A percentile compares a stretch with the other conserved stretches of the same genome.
These are phyloP conservation scores for Rhinichthys osculus DNA, from an alignment of 2,797 vertebrate genomes.

Conservation along the genomic window DNA sequence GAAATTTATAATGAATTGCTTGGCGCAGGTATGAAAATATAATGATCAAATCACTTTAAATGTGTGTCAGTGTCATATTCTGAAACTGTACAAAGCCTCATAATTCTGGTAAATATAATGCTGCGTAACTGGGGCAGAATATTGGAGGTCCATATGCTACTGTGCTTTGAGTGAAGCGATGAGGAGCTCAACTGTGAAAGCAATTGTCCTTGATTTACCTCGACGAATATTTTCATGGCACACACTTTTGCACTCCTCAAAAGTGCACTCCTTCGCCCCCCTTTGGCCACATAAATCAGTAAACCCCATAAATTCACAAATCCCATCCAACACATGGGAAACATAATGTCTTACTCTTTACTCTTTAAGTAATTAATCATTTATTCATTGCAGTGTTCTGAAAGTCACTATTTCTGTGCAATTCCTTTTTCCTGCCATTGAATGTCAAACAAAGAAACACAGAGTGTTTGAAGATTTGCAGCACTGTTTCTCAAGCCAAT, in stretches of 20 bases:
- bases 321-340: conserved; percentile 39
- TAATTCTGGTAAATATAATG: conserved; percentile 12
- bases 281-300: conserved; percentile 41
- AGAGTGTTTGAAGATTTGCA: conserved; percentile 3
- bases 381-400: conserved; percentile 6
- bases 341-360: conserved; percentile 37
- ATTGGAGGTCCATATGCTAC: conserved; percentile 32
- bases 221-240: conserved; percentile 35
- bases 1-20: conserved; percentile 23
- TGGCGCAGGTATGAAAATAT: neutral
- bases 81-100: conserved; percentile 3
- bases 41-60: conserved; percentile 30
- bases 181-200: conserved; percentile 43
- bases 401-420: conserved; percentile 15
- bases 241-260: conserved; percentile 21
- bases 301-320: conserved; percentile 46
- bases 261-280: neutral
- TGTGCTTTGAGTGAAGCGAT: conserved; percentile 24
- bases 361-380: conserved; percentile 33
- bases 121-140: neutral
- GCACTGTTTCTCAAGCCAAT: conserved; percentile 22
- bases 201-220: conserved; percentile 53
- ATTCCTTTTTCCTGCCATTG: conserved; percentile 7
- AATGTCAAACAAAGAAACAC: conserved; percentile 24
- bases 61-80: conserved; percentile 27